Evolutionary conservation across 1,140 invertebrate species (phyloP).

Genomic region (Leptoteleia sp.): DNA sequence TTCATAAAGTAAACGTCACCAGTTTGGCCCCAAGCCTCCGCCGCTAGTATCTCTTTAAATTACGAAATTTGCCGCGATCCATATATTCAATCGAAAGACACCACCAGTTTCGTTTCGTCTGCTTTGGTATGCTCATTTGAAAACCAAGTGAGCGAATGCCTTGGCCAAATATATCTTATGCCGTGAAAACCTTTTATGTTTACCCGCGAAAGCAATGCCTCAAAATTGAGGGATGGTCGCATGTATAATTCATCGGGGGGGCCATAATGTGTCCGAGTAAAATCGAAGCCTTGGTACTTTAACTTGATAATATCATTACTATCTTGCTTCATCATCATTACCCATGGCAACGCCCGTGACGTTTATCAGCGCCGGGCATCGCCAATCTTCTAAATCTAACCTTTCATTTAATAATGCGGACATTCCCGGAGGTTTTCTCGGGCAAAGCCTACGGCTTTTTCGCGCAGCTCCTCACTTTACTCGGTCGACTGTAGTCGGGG

Average conservation of each 20-base stretch:
- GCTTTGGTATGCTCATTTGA: neutral
- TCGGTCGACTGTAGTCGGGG: conserved; percentile 42
- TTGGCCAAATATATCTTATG: conserved; percentile 18
- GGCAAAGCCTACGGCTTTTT: conserved; percentile 46
- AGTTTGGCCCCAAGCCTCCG: neutral
- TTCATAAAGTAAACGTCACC: neutral
- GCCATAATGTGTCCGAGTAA: neutral
- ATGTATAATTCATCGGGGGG: conserved; percentile 31
- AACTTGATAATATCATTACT: conserved; percentile 13
- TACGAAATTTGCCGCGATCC: too few species aligned
- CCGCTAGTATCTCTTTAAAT: too few species aligned
- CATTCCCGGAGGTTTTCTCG: conserved; percentile 12
- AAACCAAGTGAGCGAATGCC: neutral
- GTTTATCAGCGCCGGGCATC: conserved; percentile 26
- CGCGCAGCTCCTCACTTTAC: conserved; percentile 30
- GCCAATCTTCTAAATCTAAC: conserved; percentile 33
- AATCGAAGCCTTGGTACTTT: neutral
- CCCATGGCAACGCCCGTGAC: neutral
- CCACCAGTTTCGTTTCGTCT: neutral
- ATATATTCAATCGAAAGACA: conserved; percentile 2
- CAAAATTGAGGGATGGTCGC: conserved; percentile 2
- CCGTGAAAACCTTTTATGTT: conserved; percentile 6
- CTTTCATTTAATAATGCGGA: conserved; percentile 49
- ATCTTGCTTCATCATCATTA: conserved; percentile 17
- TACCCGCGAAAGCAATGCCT: conserved; percentile 6